phyloP scores from a whole-genome alignment of 2,113 vertebrate genomes.

The Hippocampus zosterae region DNA sequence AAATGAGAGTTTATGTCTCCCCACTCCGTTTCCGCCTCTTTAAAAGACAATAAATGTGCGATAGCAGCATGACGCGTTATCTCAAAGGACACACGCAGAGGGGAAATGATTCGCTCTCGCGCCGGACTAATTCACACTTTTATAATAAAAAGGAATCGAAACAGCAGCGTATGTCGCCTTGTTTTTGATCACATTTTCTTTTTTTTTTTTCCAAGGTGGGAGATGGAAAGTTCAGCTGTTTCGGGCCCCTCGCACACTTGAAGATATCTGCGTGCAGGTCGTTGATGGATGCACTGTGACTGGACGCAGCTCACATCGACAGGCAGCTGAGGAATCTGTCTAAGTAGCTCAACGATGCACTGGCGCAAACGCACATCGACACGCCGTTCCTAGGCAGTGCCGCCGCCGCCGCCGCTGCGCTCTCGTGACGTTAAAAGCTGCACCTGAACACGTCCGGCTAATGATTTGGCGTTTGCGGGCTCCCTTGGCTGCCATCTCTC shows the following conservation, averaged over 20 bases:
- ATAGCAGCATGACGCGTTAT: conserved; percentile 41
- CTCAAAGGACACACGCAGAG: conserved; percentile 61
- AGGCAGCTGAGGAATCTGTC: conserved; percentile 42
- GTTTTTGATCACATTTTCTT: conserved; percentile 7
- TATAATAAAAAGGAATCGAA: conserved; percentile 37
- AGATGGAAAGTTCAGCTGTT: conserved; percentile 37
- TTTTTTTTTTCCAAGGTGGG: neutral
- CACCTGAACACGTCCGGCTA: conserved; percentile 18
- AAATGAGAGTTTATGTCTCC: conserved; percentile 39
- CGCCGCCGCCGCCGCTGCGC: neutral
- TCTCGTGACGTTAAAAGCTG: conserved; percentile 15
- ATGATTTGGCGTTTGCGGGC: conserved; percentile 8
- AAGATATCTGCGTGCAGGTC: conserved; percentile 23
- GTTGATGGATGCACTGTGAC: conserved; percentile 51
- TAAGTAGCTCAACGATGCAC: conserved; percentile 23
- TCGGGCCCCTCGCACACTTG: conserved; percentile 18
- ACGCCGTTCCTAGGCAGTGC: conserved; percentile 37
- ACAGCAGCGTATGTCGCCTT: conserved; percentile 20
- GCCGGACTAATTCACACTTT: conserved; percentile 45
- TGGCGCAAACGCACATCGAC: conserved; percentile 26
- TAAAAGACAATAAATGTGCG: conserved; percentile 47
- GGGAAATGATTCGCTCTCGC: conserved; percentile 47
- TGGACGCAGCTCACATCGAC: conserved; percentile 37
- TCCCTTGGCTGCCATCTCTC: too few relatives aligned
- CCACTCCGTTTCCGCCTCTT: conserved; percentile 11